phyloP scores from a whole-genome alignment of 2,797 vertebrate species.

The Hozukius guyotensis region DNA sequence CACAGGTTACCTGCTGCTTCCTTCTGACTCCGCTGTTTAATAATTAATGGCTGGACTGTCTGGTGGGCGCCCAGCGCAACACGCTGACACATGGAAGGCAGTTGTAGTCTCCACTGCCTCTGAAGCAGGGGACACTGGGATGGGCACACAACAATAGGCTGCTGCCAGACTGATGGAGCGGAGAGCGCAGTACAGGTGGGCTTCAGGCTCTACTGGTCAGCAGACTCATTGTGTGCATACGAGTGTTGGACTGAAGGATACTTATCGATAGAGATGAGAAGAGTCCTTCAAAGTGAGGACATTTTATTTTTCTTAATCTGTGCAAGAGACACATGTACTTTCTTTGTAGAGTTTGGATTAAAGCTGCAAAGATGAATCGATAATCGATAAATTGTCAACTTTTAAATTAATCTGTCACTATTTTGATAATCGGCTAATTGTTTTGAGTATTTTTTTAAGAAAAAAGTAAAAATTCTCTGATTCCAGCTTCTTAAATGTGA shows the following conservation, averaged over 20 bases:
- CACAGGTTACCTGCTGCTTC: constrained; percentile 58
- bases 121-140: constrained; percentile 45
- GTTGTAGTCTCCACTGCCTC: constrained; percentile 46
- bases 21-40: constrained; percentile 62
- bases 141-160: constrained; percentile 44
- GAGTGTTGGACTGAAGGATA: background rate
- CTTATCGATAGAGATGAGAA: background rate
- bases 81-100: constrained; percentile 42
- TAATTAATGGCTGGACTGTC: constrained; percentile 66
- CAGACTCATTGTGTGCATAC: constrained; percentile 2
- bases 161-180: constrained; percentile 57
- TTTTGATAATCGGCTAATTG: no score
- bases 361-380: no score
- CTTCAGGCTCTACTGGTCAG: constrained; percentile 47
- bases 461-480: no score
- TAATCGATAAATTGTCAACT: no score
- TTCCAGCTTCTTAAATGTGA: background rate
- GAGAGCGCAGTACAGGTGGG: constrained; percentile 45
- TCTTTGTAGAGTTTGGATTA: background rate
- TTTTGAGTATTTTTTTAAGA: no score
- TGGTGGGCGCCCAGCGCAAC: constrained; percentile 30
- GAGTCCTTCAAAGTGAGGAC: background rate
- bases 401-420: no score
- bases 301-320: background rate
- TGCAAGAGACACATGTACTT: background rate